phyloP scores from a whole-genome alignment of 2,113 vertebrate species.

The Notarius lentiginosus region DNA sequence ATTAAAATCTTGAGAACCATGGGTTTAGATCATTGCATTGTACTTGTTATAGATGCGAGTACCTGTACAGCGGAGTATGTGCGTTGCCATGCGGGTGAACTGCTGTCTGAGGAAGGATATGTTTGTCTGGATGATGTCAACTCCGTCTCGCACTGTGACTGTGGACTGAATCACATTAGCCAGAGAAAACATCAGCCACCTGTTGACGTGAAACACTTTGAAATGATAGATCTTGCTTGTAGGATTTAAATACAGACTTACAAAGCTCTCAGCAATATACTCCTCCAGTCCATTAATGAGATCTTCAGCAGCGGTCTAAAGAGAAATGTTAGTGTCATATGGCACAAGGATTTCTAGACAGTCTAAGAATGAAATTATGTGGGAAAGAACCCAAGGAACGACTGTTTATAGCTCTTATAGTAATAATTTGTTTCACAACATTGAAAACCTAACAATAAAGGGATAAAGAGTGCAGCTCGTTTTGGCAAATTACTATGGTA shows the following conservation, averaged over 20 bases:
- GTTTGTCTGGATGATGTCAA: conserved; percentile 86
- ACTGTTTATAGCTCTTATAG: not conserved
- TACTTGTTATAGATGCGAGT: not conserved
- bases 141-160: conserved; percentile 81
- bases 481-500: not conserved
- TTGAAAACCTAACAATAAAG: not conserved
- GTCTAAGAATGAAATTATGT: not conserved
- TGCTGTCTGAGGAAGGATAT: conserved; percentile 86
- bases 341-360: not conserved
- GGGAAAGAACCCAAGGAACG: too few relatives aligned
- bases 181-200: conserved; percentile 8
- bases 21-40: not conserved
- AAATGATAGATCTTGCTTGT: not conserved
- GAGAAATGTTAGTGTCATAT: not conserved
- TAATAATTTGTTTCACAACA: not conserved
- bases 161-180: conserved; percentile 71
- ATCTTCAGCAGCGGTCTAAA: conserved; percentile 75
- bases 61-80: conserved; percentile 86
- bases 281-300: conserved; percentile 82
- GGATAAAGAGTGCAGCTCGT: not conserved
- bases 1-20: not conserved
- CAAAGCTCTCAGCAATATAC: conserved; percentile 86
- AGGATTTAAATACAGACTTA: conserved; percentile 65
- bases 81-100: conserved; percentile 82
- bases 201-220: not conserved